These are phyloP conservation scores for Salvelinus namaycush DNA, from an alignment of 2,113 vertebrate species.

Conservation along the genomic window DNA sequence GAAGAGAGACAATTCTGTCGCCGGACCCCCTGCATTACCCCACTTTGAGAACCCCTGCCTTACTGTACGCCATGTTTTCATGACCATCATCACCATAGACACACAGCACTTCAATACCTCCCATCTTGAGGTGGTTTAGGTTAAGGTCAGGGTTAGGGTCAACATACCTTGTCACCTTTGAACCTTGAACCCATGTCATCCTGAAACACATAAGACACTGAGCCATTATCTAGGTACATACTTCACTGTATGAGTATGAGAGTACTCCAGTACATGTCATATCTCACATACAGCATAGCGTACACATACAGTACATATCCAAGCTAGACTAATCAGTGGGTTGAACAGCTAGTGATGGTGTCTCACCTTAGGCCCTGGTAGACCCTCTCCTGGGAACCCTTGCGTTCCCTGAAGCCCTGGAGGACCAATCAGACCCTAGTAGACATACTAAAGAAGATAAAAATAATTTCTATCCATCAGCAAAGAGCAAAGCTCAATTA, in stretches of 20 bases:
- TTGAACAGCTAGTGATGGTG: neutral
- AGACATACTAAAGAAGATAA: neutral
- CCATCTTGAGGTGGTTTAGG: too few species aligned
- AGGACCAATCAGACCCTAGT: conserved; percentile 77
- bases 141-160: neutral
- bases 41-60: too few species aligned
- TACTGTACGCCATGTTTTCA: neutral
- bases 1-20: too few species aligned
- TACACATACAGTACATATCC: too few species aligned
- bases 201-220: conserved; percentile 63
- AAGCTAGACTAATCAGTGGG: neutral
- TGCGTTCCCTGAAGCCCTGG: conserved; percentile 76
- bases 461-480: neutral
- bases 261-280: neutral
- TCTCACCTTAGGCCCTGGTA: conserved; percentile 81
- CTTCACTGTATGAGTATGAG: neutral
- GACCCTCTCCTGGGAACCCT: conserved; percentile 79
- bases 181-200: conserved; percentile 79
- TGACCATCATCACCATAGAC: neutral
- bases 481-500: neutral
- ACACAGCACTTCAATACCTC: neutral
- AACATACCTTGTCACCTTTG: conserved; percentile 84
- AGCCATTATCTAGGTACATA: neutral
- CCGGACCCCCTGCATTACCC: too few species aligned
- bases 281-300: too few species aligned